phyloP scores from a whole-genome alignment of 2,113 vertebrate genomes.

The Bos javanicus region DNA sequence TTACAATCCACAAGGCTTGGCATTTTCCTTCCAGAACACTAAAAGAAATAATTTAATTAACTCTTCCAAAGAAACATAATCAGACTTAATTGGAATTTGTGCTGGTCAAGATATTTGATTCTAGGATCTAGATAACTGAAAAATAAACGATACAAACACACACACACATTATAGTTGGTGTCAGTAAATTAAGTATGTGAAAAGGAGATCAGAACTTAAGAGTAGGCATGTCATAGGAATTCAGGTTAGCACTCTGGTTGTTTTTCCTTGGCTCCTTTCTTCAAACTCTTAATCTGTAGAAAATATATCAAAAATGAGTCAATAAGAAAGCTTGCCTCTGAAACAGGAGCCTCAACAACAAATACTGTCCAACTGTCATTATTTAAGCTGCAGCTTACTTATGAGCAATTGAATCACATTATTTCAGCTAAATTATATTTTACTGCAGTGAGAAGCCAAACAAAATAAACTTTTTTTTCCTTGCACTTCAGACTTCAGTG shows the following conservation, averaged over 20 bases:
- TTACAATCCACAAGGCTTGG: neutral
- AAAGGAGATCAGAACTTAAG: neutral
- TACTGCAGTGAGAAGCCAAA: constrained; percentile 21
- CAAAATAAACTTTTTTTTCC: neutral
- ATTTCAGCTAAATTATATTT: constrained; percentile 80
- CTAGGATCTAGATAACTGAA: neutral
- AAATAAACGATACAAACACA: neutral
- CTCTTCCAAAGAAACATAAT: neutral
- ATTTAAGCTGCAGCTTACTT: constrained; percentile 80
- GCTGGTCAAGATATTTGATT: neutral
- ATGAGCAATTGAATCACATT: constrained; percentile 78
- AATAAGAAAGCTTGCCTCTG: constrained; percentile 58
- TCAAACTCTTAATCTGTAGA: constrained; percentile 58
- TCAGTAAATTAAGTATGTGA: neutral
- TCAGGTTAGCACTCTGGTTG: neutral
- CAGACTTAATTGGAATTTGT: constrained; percentile 29
- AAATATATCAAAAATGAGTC: constrained; percentile 64
- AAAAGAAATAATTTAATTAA: constrained; percentile 11
- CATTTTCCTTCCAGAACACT: constrained; percentile 22
- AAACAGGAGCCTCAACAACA: constrained; percentile 65
- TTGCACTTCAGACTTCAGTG: constrained; percentile 54
- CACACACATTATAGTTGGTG: neutral
- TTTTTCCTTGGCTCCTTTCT: constrained; percentile 28
- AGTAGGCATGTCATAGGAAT: neutral
- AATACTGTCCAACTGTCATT: constrained; percentile 69